phyloP scores from a whole-genome alignment of 2,797 vertebrate genomes.

The Chloroceryle inda region DNA sequence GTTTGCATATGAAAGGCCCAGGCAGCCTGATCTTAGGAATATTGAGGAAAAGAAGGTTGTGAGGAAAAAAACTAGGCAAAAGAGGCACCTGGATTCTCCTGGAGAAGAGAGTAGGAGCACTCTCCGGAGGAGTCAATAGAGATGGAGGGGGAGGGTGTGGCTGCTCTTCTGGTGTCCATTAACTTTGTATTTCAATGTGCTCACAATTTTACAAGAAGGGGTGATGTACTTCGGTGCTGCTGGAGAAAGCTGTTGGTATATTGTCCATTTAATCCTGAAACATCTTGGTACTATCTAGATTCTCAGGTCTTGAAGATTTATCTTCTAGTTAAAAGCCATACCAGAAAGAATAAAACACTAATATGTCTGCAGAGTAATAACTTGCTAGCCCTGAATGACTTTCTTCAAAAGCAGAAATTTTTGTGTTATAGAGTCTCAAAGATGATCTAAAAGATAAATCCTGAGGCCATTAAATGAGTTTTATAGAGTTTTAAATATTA shows the following conservation, averaged over 20 bases:
- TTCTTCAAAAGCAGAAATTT: background rate
- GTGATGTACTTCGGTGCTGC: background rate
- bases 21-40: background rate
- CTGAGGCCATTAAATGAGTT: background rate
- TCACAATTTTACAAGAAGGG: background rate
- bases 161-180: background rate
- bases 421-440: background rate
- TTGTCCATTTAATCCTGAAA: background rate
- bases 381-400: background rate
- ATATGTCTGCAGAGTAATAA: background rate
- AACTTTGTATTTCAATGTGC: background rate
- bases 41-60: background rate
- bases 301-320: background rate
- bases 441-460: constrained; percentile 5
- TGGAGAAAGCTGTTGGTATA: background rate
- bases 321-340: background rate
- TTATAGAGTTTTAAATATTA: background rate
- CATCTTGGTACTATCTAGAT: background rate
- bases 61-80: background rate
- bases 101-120: background rate
- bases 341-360: background rate
- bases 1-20: background rate
- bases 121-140: background rate
- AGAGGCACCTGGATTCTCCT: background rate
- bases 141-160: too few relatives aligned